Conservation (phyloP, 2,888 invertebrate genomes). For the Oligia strigilis region DNA sequence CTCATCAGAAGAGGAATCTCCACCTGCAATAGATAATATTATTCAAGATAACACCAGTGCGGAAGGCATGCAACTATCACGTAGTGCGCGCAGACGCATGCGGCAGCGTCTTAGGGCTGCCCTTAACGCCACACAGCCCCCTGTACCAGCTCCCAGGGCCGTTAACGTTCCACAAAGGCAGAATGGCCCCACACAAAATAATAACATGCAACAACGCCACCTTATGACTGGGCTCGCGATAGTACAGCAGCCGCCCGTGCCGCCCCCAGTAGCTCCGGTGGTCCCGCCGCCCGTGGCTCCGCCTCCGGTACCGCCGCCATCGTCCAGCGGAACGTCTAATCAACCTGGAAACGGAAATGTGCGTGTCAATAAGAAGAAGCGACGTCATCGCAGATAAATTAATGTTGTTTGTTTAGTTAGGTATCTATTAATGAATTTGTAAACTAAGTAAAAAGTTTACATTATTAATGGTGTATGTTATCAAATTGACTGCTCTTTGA, state of each 20-base stretch:
- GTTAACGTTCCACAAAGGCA: slow-evolving; percentile 57
- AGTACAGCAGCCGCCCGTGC: slow-evolving; percentile 48
- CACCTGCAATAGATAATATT: slow-evolving; percentile 50
- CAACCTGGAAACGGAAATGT: slow-evolving; percentile 69
- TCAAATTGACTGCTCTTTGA: slow-evolving; percentile 75
- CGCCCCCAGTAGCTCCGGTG: slow-evolving; percentile 51
- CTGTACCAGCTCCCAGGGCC: slow-evolving; percentile 53
- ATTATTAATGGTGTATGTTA: slow-evolving; percentile 69
- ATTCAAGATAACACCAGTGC: slow-evolving; percentile 50
- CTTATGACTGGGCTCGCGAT: slow-evolving; percentile 54
- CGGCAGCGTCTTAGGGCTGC: slow-evolving; percentile 80
- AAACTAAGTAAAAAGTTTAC: slow-evolving; percentile 69
- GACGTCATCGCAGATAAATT: slow-evolving; percentile 84
- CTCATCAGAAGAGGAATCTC: slow-evolving; percentile 54
- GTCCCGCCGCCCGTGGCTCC: slow-evolving; percentile 46
- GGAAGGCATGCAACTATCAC: slow-evolving; percentile 71
- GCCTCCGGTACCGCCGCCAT: slow-evolving; percentile 58
- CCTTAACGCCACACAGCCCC: slow-evolving; percentile 71
- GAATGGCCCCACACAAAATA: slow-evolving; percentile 63
- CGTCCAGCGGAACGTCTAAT: slow-evolving; percentile 71
- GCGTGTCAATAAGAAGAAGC: slow-evolving; percentile 82
- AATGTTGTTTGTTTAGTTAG: slow-evolving; percentile 56
- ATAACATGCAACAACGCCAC: slow-evolving; percentile 38
- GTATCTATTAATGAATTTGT: slow-evolving; percentile 59
- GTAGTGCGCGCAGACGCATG: slow-evolving; percentile 83